These are phyloP conservation scores for Hesperophylax magnus DNA, from an alignment of 1,140 invertebrate species.

Conservation along the genomic window DNA sequence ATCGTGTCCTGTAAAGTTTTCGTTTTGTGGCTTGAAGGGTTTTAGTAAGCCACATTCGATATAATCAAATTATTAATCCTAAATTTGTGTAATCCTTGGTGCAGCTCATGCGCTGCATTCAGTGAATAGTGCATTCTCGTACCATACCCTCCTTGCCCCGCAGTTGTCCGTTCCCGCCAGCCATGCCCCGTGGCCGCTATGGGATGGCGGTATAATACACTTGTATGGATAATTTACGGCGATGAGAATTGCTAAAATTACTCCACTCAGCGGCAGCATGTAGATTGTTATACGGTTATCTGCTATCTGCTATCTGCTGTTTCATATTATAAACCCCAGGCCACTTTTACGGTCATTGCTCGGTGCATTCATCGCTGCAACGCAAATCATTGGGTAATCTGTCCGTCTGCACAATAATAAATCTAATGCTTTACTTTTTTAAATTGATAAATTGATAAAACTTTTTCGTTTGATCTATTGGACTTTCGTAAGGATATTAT, in stretches of 20 bases:
- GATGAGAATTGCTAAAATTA: constrained; percentile 57
- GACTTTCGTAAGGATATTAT: too few relatives aligned
- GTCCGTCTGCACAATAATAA: too few relatives aligned
- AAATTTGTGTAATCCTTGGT: too few relatives aligned
- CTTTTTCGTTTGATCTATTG: too few relatives aligned
- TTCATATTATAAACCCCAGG: background rate
- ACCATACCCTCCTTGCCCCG: background rate
- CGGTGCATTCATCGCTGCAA: background rate
- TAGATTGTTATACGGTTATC: constrained; percentile 39
- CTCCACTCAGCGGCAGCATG: constrained; percentile 42
- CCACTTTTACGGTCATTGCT: constrained; percentile 5
- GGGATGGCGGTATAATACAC: constrained; percentile 44
- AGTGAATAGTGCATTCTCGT: background rate
- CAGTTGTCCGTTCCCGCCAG: background rate
- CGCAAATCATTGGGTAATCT: too few relatives aligned
- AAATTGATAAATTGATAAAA: too few relatives aligned
- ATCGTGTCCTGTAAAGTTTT: too few relatives aligned
- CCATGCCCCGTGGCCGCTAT: background rate
- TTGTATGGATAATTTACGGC: constrained; percentile 56
- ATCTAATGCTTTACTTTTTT: too few relatives aligned
- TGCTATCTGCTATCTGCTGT: background rate
- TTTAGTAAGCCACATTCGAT: too few relatives aligned
- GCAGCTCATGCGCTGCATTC: background rate
- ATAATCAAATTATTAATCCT: too few relatives aligned
- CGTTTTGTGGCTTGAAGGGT: too few relatives aligned